A percentile compares a stretch with the other conserved stretches of the same genome.
These are phyloP conservation scores for Erpornis zantholeuca DNA, from an alignment of 2,113 vertebrate genomes.

Conservation along the genomic window DNA sequence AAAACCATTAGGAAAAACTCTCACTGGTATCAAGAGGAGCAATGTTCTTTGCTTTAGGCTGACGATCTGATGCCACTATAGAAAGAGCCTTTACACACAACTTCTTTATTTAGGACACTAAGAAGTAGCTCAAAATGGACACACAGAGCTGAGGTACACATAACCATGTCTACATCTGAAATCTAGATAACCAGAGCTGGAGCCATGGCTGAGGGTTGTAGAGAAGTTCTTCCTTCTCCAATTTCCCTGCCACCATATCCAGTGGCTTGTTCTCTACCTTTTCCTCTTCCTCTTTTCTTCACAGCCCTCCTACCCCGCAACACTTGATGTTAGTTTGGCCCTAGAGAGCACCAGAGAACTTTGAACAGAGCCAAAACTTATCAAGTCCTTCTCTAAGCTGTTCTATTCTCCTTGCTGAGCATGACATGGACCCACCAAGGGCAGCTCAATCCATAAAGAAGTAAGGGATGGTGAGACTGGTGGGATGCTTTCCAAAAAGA, in stretches of 20 bases:
- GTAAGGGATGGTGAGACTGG: neutral
- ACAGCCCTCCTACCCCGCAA: neutral
- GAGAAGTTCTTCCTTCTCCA: neutral
- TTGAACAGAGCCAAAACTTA: neutral
- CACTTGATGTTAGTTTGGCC: neutral
- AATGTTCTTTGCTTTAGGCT: neutral
- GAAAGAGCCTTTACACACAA: neutral
- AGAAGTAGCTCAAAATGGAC: neutral
- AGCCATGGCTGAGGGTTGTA: neutral
- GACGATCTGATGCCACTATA: neutral
- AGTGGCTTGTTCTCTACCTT: neutral
- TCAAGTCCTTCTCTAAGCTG: neutral
- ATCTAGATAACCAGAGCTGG: neutral
- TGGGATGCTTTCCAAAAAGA: neutral
- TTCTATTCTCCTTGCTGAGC: neutral
- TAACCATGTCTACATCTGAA: neutral
- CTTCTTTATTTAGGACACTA: neutral
- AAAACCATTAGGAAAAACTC: too few species aligned
- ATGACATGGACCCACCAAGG: neutral
- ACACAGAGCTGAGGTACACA: neutral
- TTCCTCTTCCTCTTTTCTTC: neutral
- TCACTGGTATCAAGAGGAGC: neutral
- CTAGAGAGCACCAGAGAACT: neutral
- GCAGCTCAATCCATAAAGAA: neutral
- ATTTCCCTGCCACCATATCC: rapidly evolving